Percentiles rank a stretch among this genome's conserved stretches.
Conservation (phyloP, 2,888 invertebrate genomes). For the Aleiodes alternator region DNA sequence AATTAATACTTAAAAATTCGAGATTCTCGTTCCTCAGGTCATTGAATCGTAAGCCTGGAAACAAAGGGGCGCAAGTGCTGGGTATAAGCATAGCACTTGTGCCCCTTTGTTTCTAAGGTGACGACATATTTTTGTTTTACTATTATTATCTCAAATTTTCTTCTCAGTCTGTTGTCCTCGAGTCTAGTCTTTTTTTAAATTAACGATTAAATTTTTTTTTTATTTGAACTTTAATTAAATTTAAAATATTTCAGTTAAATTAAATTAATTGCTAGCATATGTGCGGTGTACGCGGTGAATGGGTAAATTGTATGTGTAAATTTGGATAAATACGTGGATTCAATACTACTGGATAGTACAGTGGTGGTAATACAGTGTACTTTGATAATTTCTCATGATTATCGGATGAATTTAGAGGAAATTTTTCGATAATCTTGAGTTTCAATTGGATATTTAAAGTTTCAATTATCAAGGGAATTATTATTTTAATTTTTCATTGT, state of each 20-base stretch:
- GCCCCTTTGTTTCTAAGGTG: too few relatives aligned
- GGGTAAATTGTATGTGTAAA: constrained; percentile 73
- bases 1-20: neutral
- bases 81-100: too few relatives aligned
- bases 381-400: constrained; percentile 66
- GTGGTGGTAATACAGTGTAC: constrained; percentile 67
- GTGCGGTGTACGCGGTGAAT: constrained; percentile 72
- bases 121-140: neutral
- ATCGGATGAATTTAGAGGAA: constrained; percentile 53
- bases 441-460: neutral
- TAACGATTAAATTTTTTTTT: constrained; percentile 41
- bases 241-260: neutral
- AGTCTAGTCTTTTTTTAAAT: constrained; percentile 59
- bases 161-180: constrained; percentile 11
- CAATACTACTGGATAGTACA: constrained; percentile 72
- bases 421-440: constrained; percentile 52
- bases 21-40: neutral
- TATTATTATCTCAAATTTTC: neutral
- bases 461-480: constrained; percentile 24
- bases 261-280: constrained; percentile 66
- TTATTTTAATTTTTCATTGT: constrained; percentile 41
- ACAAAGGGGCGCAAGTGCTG: too few relatives aligned
- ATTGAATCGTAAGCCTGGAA: neutral
- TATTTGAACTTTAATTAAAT: neutral
- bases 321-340: constrained; percentile 74